phyloP scores from a whole-genome alignment of 2,113 vertebrate species.

The Neotragus moschatus region DNA sequence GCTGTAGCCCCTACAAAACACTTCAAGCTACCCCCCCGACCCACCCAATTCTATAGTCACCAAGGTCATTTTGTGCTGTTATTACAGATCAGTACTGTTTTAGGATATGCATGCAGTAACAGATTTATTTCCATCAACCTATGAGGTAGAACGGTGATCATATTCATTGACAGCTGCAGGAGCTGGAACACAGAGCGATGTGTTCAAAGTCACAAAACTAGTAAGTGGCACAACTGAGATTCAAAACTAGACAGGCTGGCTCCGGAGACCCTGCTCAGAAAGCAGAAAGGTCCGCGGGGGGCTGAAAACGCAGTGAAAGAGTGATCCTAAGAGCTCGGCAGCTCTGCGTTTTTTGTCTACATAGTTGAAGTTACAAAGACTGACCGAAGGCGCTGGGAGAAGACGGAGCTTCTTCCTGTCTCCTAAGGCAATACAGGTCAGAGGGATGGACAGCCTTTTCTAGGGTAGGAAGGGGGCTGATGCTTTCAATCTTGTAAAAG shows the following conservation, averaged over 20 bases:
- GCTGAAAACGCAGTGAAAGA: not conserved
- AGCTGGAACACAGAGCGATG: not conserved
- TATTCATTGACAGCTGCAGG: not conserved
- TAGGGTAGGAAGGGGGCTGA: rapidly evolving
- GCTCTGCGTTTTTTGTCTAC: not conserved
- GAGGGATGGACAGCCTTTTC: not conserved
- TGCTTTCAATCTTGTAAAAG: not conserved
- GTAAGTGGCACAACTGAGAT: not conserved
- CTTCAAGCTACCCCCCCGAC: not conserved
- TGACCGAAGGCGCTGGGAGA: not conserved
- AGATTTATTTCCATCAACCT: not conserved
- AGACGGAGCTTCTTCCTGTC: not conserved
- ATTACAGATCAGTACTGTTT: not conserved
- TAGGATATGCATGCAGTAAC: not conserved
- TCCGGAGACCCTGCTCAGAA: not conserved
- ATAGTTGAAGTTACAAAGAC: not conserved
- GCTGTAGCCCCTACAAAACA: not conserved
- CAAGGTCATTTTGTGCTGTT: not conserved
- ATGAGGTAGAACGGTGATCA: not conserved
- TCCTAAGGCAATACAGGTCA: not conserved
- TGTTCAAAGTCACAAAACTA: constrained; percentile 23
- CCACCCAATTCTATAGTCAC: not conserved
- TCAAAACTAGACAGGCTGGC: constrained; percentile 45
- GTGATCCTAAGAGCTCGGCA: not conserved
- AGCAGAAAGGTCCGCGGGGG: not conserved